A percentile compares a stretch with the other conserved stretches of the same genome.
phyloP scores from a whole-genome alignment of 2,797 vertebrate species.

The Serranus cabrilla region DNA sequence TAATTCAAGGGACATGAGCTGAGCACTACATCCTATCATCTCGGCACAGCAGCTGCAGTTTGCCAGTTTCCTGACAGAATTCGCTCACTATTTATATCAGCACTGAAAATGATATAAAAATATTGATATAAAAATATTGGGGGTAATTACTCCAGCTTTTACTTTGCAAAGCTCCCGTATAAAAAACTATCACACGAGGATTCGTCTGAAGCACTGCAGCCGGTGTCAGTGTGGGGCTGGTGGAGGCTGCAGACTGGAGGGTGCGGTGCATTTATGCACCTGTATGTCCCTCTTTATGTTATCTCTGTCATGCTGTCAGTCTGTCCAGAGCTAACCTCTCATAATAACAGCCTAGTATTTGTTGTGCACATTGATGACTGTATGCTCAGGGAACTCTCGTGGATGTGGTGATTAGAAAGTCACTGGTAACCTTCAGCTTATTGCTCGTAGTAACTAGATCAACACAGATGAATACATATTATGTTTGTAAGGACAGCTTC shows the following conservation, averaged over 20 bases:
- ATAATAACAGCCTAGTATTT: too few relatives aligned
- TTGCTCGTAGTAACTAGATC: too few relatives aligned
- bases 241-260: background rate
- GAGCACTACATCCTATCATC: constrained; percentile 35
- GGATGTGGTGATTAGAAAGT: too few relatives aligned
- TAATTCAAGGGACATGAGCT: constrained; percentile 47
- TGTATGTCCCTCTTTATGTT: background rate
- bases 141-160: constrained; percentile 35
- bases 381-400: too few relatives aligned
- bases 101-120: constrained; percentile 19
- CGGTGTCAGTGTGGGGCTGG: background rate
- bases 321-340: too few relatives aligned
- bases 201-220: constrained; percentile 7
- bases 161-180: background rate
- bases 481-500: too few relatives aligned
- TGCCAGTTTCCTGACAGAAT: constrained; percentile 12
- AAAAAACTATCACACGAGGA: background rate
- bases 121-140: constrained; percentile 42
- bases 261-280: background rate
- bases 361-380: too few relatives aligned
- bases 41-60: constrained; percentile 41
- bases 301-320: too few relatives aligned
- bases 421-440: too few relatives aligned
- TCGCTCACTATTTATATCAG: constrained; percentile 28
- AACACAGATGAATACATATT: too few relatives aligned